phyloP scores from a whole-genome alignment of 2,113 vertebrate genomes.

The Copsychus sechellarum region DNA sequence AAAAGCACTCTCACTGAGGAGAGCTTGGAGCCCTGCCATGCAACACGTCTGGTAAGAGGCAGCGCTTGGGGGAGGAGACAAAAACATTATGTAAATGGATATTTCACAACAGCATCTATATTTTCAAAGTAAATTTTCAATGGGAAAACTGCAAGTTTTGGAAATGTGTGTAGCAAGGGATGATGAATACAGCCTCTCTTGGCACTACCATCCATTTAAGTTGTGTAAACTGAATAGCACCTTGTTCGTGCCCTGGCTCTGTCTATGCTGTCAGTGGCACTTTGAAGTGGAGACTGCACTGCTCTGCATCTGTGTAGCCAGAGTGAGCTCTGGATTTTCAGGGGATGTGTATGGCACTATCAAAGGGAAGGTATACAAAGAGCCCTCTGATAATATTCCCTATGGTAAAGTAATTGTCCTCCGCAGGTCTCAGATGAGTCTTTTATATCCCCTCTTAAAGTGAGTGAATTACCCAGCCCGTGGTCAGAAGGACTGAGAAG shows the following conservation, averaged over 20 bases:
- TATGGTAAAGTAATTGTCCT: background rate
- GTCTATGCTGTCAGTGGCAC: background rate
- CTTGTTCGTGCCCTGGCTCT: background rate
- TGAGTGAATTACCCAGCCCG: background rate
- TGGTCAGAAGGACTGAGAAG: background rate
- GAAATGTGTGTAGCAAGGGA: background rate
- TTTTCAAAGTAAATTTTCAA: background rate
- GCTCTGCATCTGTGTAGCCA: background rate
- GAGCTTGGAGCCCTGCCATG: background rate
- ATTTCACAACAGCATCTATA: background rate
- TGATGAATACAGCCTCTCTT: background rate
- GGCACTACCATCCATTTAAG: background rate
- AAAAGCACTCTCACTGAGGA: background rate
- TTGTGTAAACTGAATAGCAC: background rate
- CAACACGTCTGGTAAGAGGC: background rate
- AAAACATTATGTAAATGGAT: background rate
- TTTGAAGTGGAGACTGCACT: background rate
- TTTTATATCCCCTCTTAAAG: background rate
- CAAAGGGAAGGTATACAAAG: background rate
- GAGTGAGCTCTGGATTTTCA: background rate
- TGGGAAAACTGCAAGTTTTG: background rate
- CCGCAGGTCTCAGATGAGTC: background rate
- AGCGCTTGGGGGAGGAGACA: background rate
- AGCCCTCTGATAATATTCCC: background rate
- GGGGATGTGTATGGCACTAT: background rate